phyloP scores from a whole-genome alignment of 2,888 invertebrate genomes.

The Patella ulyssiponensis region DNA sequence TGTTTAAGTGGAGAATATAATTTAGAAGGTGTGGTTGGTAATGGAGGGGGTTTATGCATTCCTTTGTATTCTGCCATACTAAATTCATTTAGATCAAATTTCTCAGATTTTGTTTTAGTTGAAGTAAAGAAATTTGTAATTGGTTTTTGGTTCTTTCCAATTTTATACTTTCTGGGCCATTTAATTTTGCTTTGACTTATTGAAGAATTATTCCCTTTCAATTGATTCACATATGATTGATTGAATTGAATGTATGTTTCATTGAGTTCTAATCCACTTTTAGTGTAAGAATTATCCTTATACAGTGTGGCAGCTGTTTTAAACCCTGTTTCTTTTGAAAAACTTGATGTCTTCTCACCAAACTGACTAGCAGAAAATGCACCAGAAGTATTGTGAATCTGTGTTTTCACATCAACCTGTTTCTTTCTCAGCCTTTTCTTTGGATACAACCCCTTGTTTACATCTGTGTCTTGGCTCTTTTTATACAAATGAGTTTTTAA shows the following conservation, averaged over 20 bases:
- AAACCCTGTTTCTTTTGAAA: background rate
- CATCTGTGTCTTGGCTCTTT: background rate
- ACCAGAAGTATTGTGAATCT: background rate
- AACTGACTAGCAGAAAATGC: background rate
- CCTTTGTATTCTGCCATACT: background rate
- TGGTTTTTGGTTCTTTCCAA: slow-evolving; percentile 34
- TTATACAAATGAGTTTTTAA: too few species aligned
- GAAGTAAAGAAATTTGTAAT: slow-evolving; percentile 34
- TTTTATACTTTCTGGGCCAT: background rate
- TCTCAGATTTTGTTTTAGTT: slow-evolving; percentile 10
- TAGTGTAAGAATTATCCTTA: background rate
- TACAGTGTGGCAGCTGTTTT: background rate
- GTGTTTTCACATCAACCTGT: background rate
- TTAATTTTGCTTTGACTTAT: too few species aligned
- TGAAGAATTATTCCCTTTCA: too few species aligned
- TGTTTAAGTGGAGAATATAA: slow-evolving; percentile 55
- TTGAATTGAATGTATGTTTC: too few species aligned
- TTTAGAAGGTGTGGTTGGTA: slow-evolving; percentile 31
- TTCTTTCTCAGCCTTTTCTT: background rate
- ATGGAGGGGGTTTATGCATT: slow-evolving; percentile 18
- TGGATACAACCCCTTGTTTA: background rate
- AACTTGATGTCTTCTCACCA: background rate
- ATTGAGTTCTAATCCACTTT: background rate
- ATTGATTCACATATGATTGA: too few species aligned
- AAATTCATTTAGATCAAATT: background rate